Evolutionary conservation across 1,140 invertebrate species (phyloP).

Genomic region (Luehdorfia chinensis): DNA sequence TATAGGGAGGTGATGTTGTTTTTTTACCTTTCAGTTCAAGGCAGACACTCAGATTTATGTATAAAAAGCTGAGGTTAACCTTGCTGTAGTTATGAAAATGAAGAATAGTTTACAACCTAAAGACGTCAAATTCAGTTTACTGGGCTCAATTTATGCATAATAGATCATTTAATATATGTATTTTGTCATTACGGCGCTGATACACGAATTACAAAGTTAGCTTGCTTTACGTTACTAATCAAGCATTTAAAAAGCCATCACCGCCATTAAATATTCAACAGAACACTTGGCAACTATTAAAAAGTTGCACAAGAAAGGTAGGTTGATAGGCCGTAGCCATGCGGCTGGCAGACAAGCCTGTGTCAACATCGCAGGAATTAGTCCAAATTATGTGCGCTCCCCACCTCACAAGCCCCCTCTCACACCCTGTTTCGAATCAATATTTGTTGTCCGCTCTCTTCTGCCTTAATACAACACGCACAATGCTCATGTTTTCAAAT

Average conservation of each 20-base stretch:
- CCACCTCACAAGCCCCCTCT: constrained; percentile 28
- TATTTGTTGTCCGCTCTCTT: constrained; percentile 76
- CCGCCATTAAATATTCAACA: constrained; percentile 9
- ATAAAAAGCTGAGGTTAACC: no score
- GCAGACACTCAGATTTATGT: no score
- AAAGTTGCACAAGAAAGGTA: constrained; percentile 50
- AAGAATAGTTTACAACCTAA: no score
- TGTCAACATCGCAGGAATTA: constrained; percentile 72
- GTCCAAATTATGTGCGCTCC: constrained; percentile 70
- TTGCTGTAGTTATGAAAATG: no score
- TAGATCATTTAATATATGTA: no score
- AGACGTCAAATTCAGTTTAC: no score
- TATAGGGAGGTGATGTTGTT: no score
- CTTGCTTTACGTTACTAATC: no score
- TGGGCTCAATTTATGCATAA: no score
- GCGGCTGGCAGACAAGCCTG: constrained; percentile 62
- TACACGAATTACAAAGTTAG: no score
- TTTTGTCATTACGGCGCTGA: no score
- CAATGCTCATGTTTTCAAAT: constrained; percentile 50
- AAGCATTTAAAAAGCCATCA: constrained; percentile 1
- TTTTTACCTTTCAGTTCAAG: no score
- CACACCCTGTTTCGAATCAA: constrained; percentile 66
- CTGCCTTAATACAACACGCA: constrained; percentile 74
- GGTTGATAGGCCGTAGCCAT: constrained; percentile 50
- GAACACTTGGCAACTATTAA: constrained; percentile 40